Percentiles rank a stretch among this genome's conserved stretches.
Evolutionary conservation across 2,888 invertebrate genomes (phyloP).

Genomic region (Tryphoninae sp.): DNA sequence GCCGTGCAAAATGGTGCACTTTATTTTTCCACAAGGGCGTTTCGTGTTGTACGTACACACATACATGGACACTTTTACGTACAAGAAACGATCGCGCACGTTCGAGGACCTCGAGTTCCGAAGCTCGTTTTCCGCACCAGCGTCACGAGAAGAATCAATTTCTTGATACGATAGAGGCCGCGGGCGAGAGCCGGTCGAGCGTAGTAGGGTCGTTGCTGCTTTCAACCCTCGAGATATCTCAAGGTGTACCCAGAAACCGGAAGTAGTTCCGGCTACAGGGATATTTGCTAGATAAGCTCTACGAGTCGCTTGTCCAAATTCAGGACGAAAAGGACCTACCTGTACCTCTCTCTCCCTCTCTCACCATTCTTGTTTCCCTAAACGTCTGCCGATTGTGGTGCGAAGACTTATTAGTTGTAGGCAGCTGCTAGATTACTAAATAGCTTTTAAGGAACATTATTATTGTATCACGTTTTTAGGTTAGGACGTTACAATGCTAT

Average conservation of each 20-base stretch:
- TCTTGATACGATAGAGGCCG: slow-evolving; percentile 15
- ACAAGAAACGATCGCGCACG: not conserved
- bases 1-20: slow-evolving; percentile 3
- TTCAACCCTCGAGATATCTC: not conserved
- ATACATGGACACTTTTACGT: not conserved
- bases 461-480: no score
- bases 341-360: no score
- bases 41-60: slow-evolving; percentile 1
- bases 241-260: not conserved
- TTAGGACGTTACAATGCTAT: no score
- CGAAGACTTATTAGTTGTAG: no score
- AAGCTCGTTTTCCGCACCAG: slow-evolving; percentile 55
- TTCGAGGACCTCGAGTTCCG: slow-evolving; percentile 37
- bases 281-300: not conserved
- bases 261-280: not conserved
- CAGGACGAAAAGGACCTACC: no score
- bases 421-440: no score
- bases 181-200: slow-evolving; percentile 45
- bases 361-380: no score
- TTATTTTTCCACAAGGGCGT: slow-evolving; percentile 11
- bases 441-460: no score
- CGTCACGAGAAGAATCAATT: slow-evolving; percentile 56
- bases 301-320: not conserved
- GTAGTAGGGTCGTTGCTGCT: slow-evolving; percentile 19
- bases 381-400: no score